Evolutionary conservation across 2,888 invertebrate genomes (phyloP).

Genomic region (Pterostichus niger): DNA sequence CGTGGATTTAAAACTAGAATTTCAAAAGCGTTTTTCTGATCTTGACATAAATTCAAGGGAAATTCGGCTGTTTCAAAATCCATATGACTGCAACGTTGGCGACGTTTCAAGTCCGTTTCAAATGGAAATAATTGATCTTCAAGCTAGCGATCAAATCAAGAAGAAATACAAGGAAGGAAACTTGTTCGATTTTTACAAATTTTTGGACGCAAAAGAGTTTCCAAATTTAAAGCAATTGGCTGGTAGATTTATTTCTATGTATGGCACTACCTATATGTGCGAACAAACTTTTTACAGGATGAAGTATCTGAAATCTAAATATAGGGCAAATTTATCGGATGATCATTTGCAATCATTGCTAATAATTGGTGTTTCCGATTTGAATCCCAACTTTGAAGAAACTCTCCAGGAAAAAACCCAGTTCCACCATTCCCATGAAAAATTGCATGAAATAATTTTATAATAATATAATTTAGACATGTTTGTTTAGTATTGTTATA

Average conservation of each 20-base stretch:
- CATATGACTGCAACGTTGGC: conserved; percentile 42
- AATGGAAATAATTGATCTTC: conserved; percentile 58
- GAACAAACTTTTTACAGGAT: conserved; percentile 50
- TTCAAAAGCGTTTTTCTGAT: conserved; percentile 45
- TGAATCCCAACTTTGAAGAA: conserved; percentile 53
- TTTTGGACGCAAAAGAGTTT: conserved; percentile 61
- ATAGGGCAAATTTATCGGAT: conserved; percentile 29
- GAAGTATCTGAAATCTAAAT: conserved; percentile 35
- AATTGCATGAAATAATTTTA: conserved; percentile 54
- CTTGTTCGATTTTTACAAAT: conserved; percentile 52
- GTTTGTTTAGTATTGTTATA: conserved; percentile 52
- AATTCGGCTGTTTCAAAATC: conserved; percentile 54
- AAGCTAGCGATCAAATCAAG: conserved; percentile 45
- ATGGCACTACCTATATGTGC: conserved; percentile 48
- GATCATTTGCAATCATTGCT: conserved; percentile 36
- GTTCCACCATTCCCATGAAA: conserved; percentile 54
- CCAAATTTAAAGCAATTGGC: conserved; percentile 56
- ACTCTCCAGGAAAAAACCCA: conserved; percentile 50
- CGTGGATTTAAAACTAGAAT: conserved; percentile 47
- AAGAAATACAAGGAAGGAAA: conserved; percentile 7
- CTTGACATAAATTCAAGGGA: conserved; percentile 39
- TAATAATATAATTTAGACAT: conserved; percentile 56
- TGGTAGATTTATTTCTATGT: conserved; percentile 44
- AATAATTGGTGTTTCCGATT: conserved; percentile 52
- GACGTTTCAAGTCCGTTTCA: conserved; percentile 35